Evolutionary conservation across 1,140 invertebrate genomes (phyloP), one percentile per base, ranked within the genome.

Genomic region (Wiebesia pumilae): DNA sequence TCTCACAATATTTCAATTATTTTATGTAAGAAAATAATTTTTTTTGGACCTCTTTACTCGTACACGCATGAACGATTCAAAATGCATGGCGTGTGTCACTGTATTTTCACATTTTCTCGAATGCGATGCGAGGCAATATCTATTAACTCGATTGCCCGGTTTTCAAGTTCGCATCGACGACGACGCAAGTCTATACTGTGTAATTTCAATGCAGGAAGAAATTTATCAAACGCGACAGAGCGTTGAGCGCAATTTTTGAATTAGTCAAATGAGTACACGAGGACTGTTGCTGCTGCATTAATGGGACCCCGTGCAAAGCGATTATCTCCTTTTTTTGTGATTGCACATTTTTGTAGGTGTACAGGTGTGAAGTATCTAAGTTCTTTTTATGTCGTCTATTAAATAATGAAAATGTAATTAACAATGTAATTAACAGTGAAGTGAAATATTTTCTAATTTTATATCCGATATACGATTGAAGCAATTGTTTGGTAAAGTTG

Each of bases 211-310:
- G 69, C 73, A 86, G 71, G 80, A 86, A 86, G 71, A 86, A 24
- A 86, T 86, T 86, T 78, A 86, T 82, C 85, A 83, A 86, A 62
- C 84, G 69, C 79, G 69, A 81, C 79, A 58, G 84, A 86, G 79
- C 78, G 78, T 81, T 85, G 84, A 85, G 78, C 67, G 85, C 12
- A 12, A 86, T 81, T 86, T 81, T 86, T 81, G 58, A 84, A 79
- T 85, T 80, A 9, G 35, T 35, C 35, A 83, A 83, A 83, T 77
- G 71, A 83, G 54, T 77, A 62, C 33, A 79, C 33, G 69, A 27
- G 27, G 33, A 30, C 35, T 78, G n/a, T 9, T 3, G 40, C 1
- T 51, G 30, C 33, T 47, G 43, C 62, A 85, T 85, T 85, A 85
- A 85, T 85, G 78, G 78, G 51, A 54, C 27, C 24, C 40, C 69